Evolutionary conservation across 2,113 vertebrate species (phyloP).

Genomic region (Centropristis striata): DNA sequence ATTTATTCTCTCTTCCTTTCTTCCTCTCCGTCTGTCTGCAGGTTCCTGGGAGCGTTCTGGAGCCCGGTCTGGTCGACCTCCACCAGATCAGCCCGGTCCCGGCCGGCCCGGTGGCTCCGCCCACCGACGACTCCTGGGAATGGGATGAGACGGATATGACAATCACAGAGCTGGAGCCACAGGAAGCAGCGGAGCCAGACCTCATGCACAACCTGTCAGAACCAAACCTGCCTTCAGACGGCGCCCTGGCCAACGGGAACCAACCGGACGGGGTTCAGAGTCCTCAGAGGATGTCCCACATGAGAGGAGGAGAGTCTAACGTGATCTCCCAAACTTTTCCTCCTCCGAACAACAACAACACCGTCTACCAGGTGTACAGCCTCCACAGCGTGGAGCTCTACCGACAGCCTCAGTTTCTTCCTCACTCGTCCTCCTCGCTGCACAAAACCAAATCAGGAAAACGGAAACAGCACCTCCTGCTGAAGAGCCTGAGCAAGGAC

Average conservation of each 20-base stretch:
- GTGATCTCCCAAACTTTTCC: constrained; percentile 28
- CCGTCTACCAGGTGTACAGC: constrained; percentile 93
- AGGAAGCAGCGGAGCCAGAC: constrained; percentile 74
- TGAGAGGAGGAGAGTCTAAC: not conserved
- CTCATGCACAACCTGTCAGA: constrained; percentile 74
- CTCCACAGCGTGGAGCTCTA: constrained; percentile 90
- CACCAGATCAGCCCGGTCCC: constrained; percentile 66
- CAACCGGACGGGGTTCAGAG: not conserved
- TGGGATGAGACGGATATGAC: constrained; percentile 99
- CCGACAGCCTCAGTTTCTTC: constrained; percentile 81
- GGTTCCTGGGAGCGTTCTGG: constrained; percentile 91
- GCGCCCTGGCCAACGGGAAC: not conserved
- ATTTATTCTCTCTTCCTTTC: not conserved
- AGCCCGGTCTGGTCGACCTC: constrained; percentile 91
- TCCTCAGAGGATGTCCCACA: not conserved
- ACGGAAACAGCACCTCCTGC: constrained; percentile 84
- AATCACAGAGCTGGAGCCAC: constrained; percentile 86
- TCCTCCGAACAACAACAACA: constrained; percentile 65
- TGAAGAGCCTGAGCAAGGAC: constrained; percentile 92
- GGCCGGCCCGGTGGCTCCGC: constrained; percentile 71
- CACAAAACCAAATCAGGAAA: constrained; percentile 61
- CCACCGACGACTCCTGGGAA: constrained; percentile 92
- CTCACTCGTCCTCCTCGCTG: constrained; percentile 64
- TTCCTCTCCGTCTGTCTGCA: constrained; percentile 66
- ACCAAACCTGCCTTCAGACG: constrained; percentile 7